These are phyloP conservation scores for Corydoras sp. DNA, from an alignment of 2,113 vertebrate genomes.

Conservation along the genomic window DNA sequence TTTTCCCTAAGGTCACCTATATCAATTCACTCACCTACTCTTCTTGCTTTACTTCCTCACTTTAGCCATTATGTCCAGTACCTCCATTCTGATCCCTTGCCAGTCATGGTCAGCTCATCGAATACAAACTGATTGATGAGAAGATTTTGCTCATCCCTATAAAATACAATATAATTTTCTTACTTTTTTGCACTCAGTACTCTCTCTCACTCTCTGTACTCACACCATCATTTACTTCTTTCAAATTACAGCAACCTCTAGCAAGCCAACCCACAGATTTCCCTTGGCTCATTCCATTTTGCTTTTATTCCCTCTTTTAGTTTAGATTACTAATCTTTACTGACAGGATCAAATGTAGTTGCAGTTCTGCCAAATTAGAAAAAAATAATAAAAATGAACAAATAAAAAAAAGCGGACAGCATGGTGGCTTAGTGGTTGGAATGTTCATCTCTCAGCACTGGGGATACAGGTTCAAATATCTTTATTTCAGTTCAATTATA, in stretches of 20 bases:
- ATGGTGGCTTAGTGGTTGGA: too few species aligned
- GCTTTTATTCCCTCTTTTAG: slow-evolving; percentile 8
- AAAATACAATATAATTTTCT: neutral
- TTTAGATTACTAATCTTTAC: too few species aligned
- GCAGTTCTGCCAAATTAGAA: too few species aligned
- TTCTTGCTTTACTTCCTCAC: neutral
- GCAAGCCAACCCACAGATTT: slow-evolving; percentile 18
- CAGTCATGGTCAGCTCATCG: neutral
- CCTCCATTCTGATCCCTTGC: neutral
- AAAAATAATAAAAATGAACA: too few species aligned
- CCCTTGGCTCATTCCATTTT: slow-evolving; percentile 23
- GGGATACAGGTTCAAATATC: too few species aligned
- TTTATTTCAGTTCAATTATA: too few species aligned
- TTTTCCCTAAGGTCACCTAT: slow-evolving; percentile 28
- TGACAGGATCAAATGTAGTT: too few species aligned
- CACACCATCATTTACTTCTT: slow-evolving; percentile 24
- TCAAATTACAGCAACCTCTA: slow-evolving; percentile 28
- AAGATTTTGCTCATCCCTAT: slow-evolving; percentile 9
- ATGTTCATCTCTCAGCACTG: too few species aligned
- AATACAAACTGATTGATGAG: slow-evolving; percentile 19
- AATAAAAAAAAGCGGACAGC: too few species aligned
- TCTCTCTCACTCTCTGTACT: slow-evolving; percentile 18
- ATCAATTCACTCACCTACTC: neutral
- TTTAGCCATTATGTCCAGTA: neutral
- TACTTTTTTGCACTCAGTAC: neutral